Conservation (phyloP, 2,888 invertebrate genomes). For the Hartigia nigra region DNA sequence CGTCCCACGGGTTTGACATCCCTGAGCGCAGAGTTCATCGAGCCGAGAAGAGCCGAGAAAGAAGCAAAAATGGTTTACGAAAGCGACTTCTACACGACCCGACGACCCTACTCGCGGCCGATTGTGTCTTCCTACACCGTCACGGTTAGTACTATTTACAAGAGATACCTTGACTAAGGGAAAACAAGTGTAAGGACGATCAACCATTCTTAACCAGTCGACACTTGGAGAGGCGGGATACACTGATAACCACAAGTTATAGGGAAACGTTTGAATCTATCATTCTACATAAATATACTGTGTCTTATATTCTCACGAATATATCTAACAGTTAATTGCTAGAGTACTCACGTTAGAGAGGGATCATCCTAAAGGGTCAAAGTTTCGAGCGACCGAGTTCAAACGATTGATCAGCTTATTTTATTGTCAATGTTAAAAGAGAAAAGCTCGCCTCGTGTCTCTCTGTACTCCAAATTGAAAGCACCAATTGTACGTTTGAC, state of each 20-base stretch:
- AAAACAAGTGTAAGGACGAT: background rate
- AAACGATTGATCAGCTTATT: background rate
- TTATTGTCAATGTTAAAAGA: background rate
- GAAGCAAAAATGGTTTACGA: slow-evolving; percentile 86
- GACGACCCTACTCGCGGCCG: slow-evolving; percentile 84
- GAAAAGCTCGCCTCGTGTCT: background rate
- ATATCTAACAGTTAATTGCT: background rate
- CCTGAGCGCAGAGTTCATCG: slow-evolving; percentile 56
- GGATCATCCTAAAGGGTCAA: background rate
- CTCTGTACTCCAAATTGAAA: background rate
- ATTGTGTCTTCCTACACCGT: slow-evolving; percentile 79
- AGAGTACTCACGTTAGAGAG: background rate
- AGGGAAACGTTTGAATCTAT: background rate
- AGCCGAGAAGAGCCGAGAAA: slow-evolving; percentile 54
- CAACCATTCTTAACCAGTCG: background rate
- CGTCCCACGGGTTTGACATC: background rate
- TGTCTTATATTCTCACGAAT: background rate
- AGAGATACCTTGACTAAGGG: slow-evolving; percentile 19
- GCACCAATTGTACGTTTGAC: background rate
- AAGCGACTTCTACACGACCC: slow-evolving; percentile 91
- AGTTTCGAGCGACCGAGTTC: background rate
- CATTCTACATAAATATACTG: background rate
- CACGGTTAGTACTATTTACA: slow-evolving; percentile 76
- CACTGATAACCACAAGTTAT: background rate
- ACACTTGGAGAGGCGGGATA: background rate